These are phyloP conservation scores for Gonocerus acuteangulatus DNA, from an alignment of 2,888 invertebrate species.

Conservation along the genomic window DNA sequence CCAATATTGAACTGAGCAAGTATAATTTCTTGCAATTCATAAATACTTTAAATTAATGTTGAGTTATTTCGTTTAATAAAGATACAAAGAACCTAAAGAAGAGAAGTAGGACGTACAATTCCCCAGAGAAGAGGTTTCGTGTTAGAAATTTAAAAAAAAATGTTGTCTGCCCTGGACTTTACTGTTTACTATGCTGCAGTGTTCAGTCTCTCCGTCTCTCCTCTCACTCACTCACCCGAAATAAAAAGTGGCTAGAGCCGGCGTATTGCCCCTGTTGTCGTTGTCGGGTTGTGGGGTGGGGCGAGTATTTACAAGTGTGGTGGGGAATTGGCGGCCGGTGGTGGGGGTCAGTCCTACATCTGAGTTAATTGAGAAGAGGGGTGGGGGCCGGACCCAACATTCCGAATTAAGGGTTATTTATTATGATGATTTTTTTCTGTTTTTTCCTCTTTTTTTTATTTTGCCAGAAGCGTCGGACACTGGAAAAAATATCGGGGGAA, in stretches of 20 bases:
- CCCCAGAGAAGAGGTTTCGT: background rate
- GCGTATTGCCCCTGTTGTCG: slow-evolving; percentile 15
- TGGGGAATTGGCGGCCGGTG: too few relatives aligned
- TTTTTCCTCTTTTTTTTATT: slow-evolving; percentile 2
- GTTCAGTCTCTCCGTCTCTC: background rate
- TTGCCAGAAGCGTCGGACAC: background rate
- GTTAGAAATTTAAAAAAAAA: slow-evolving; percentile 7
- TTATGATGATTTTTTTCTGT: slow-evolving; percentile 19
- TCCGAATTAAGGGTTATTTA: slow-evolving; percentile 21
- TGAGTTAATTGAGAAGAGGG: slow-evolving; percentile 21
- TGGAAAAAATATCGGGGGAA: slow-evolving; percentile 2
- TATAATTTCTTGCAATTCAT: too few relatives aligned
- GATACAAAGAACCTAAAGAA: too few relatives aligned
- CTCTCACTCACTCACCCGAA: background rate
- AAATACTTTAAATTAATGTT: too few relatives aligned
- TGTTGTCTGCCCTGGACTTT: background rate
- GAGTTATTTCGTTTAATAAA: too few relatives aligned
- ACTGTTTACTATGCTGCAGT: slow-evolving; percentile 14
- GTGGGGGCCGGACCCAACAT: background rate
- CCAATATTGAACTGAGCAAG: too few relatives aligned
- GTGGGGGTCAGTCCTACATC: slow-evolving; percentile 10
- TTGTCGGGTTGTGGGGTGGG: slow-evolving; percentile 2
- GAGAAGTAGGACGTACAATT: too few relatives aligned
- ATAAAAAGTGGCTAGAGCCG: slow-evolving; percentile 6
- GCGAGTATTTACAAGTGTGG: slow-evolving; percentile 15